Evolutionary conservation across 1,140 invertebrate genomes (phyloP), one percentile per base, ranked within the genome.

Genomic region (Habropoda laboriosa): DNA sequence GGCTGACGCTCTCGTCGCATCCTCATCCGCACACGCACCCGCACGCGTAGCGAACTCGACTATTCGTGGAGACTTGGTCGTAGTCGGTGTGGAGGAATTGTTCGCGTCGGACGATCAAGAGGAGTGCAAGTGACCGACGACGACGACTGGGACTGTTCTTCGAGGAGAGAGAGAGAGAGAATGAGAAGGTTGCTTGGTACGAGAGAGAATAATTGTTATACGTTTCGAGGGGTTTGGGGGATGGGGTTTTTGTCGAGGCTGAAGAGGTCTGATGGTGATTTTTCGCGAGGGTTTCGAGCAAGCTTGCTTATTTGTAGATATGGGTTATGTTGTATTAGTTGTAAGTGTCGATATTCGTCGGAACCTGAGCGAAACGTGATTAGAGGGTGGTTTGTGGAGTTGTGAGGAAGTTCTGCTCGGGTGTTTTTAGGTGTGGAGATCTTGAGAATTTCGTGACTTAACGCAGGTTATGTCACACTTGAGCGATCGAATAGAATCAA

Each of bases 1-100:
- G 90, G 13, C 85, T 89, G n/a, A 51, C 86, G 18, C 81, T 92
- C 18, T 87, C 91, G 30, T 83, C 82, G 45, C 85, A 89, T 55
- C 84, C 85, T 4, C 92, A 92, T 64, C 87, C 91, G 3, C 91
- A 91, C 55, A 81, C 87, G 73, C 92, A 93, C 82, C 90, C 91
- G 82, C 92, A 93, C 78, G 91, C 91, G 91, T 93, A 93, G 91
- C 92, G 90, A 82, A 70, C 61, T 86, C 81, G 74, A 80, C 73
- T 30, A 58, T 58, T 32, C 40, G 24, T 18, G 27, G 30, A 51
- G 66, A 57, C 71, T 38, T 63, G 53, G 45, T 81, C 82, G 45
- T 85, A 80, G 66, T 71, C 77, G 47, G 58, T 64, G 74, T 16
- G 32, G 64, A 35, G 49, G 79, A 47, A 18, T 32, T 35, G 49